A percentile compares a stretch with the other conserved stretches of the same genome.
Evolutionary conservation across 2,888 invertebrate species (phyloP).

Genomic region (Noctua janthe): DNA sequence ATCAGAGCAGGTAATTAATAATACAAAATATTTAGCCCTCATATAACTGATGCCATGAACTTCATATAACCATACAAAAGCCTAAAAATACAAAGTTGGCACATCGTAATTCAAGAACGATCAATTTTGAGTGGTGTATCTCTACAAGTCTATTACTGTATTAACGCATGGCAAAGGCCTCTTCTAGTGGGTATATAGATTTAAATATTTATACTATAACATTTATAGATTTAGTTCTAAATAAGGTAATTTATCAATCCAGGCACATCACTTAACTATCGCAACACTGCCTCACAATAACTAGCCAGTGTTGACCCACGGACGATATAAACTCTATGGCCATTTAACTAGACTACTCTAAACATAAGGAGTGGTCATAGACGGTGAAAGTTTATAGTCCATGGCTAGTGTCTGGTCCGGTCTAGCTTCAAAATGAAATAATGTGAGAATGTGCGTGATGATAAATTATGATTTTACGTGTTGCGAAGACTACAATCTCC

Average conservation of each 20-base stretch:
- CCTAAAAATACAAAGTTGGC: background rate
- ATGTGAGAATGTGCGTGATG: constrained; percentile 29
- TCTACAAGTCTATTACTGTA: too few species aligned
- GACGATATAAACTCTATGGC: constrained; percentile 41
- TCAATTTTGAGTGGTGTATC: background rate
- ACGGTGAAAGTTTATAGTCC: constrained; percentile 50
- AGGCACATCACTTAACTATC: constrained; percentile 51
- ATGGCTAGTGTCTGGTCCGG: constrained; percentile 21
- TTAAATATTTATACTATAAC: constrained; percentile 6
- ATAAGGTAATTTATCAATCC: constrained; percentile 17
- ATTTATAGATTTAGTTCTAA: background rate
- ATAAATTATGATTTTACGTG: constrained; percentile 42
- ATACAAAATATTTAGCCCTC: background rate
- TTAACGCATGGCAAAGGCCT: background rate
- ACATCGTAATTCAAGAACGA: background rate
- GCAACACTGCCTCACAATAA: constrained; percentile 44
- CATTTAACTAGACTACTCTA: constrained; percentile 39
- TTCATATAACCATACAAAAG: too few species aligned
- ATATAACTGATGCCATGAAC: background rate
- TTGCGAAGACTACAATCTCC: constrained; percentile 25
- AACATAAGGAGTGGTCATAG: constrained; percentile 40
- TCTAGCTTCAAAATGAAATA: constrained; percentile 35
- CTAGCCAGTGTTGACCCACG: constrained; percentile 42
- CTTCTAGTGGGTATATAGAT: background rate
- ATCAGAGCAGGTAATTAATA: background rate